Evolutionary conservation across 2,113 vertebrate genomes (phyloP).

Genomic region (Nycticebus coucang): DNA sequence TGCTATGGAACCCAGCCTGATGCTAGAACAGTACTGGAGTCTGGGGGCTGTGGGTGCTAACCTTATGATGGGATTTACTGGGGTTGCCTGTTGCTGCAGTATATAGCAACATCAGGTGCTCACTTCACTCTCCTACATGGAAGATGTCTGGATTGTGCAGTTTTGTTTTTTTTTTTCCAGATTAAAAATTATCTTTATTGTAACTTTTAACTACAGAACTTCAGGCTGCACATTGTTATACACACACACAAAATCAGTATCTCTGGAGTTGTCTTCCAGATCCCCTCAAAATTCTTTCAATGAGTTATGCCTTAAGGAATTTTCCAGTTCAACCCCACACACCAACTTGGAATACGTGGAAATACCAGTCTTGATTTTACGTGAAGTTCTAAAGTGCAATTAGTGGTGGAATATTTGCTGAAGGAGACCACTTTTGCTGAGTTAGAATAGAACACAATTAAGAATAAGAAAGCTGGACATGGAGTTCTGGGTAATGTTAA

Average conservation of each 20-base stretch:
- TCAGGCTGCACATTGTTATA: neutral
- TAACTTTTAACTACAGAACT: constrained; percentile 55
- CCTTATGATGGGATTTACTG: neutral
- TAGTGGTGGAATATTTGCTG: neutral
- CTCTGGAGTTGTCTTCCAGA: constrained; percentile 3
- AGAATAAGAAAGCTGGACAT: neutral
- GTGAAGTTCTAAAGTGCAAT: neutral
- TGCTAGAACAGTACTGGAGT: neutral
- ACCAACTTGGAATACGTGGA: neutral
- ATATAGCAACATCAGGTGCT: neutral
- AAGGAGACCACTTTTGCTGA: neutral
- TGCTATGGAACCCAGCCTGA: neutral
- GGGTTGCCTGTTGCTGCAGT: neutral
- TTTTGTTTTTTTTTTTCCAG: neutral
- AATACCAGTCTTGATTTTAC: neutral
- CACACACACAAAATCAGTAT: neutral
- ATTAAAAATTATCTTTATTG: constrained; percentile 70
- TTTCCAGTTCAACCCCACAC: constrained; percentile 54
- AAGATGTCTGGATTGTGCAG: neutral
- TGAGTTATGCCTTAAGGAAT: neutral
- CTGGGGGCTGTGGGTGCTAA: neutral
- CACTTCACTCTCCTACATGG: neutral
- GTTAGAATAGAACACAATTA: neutral
- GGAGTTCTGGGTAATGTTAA: neutral
- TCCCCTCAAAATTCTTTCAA: neutral